Evolutionary conservation across 2,797 vertebrate species (phyloP), one percentile per base, ranked within the genome.

Genomic region (Siniperca obscura): DNA sequence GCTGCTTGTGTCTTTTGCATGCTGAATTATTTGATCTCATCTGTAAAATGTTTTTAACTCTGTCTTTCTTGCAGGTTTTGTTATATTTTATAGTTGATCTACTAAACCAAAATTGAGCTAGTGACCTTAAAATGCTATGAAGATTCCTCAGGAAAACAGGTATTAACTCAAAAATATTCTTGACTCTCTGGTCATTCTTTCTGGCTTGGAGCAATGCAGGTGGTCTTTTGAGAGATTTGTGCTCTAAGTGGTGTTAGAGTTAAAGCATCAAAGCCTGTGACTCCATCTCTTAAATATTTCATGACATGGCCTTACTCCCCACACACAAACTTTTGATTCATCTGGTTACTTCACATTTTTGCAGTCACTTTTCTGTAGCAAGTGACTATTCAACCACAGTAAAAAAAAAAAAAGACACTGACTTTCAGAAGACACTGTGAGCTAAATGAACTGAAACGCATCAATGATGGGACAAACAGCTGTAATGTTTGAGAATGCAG

Each of bases 361-460:
- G 22, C 21, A 38, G 34, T 66, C 27, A 55, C 70, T 52, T 30
- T 55, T 69, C 44, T 70, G 60, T 30, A 46, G 30, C 2, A 34
- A 74, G 70, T 36, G 22, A 78, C 7, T 34, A 42, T 64, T 77
- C 11, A 36, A 42, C 68, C 50, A 17, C 36, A 13, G 36, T 44
- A 7, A 68, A 21, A 30, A 30, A 30, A 30, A 3, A 30, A 30
- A 30, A 3, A 3, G 3, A 30, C 5, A 14, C 62, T 27, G 27
- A 30, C 59, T 82, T 72, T 65, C 65, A 72, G 64, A 46, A 71
- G 48, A 78, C 22, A 44, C 55, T 59, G 70, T 59, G 70, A 73
- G 76, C 62, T 82, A 74, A 89, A 86, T 86, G 81, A 80, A 80
- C 73, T 70, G 76, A 82, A 74, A 75, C 62, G 57, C 76, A 81